Evolutionary conservation across 2,113 vertebrate species (phyloP).

Genomic region (Scalopus aquaticus): DNA sequence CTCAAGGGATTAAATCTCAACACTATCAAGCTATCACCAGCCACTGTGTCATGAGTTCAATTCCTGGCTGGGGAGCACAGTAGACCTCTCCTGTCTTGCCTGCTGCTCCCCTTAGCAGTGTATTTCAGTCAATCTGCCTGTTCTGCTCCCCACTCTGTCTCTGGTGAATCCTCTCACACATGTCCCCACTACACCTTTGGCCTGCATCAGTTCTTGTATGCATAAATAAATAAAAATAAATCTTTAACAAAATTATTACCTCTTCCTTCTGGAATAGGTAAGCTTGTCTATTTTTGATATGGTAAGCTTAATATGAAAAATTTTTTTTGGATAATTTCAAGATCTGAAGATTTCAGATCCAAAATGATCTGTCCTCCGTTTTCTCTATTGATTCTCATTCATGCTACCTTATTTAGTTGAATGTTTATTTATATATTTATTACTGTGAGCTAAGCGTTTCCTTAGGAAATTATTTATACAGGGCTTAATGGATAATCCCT

Average conservation of each 20-base stretch:
- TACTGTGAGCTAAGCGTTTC: not conserved
- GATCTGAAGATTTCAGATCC: not conserved
- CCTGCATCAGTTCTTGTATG: too few species aligned
- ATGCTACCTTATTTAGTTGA: not conserved
- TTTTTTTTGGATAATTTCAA: constrained; percentile 12
- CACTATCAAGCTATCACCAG: too few species aligned
- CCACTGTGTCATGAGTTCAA: too few species aligned
- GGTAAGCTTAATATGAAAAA: not conserved
- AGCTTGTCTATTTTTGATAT: not conserved
- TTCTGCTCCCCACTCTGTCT: too few species aligned
- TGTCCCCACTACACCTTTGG: too few species aligned
- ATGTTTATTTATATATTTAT: not conserved
- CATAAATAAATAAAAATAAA: too few species aligned
- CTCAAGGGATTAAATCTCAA: too few species aligned
- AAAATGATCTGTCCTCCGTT: not conserved
- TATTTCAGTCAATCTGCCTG: too few species aligned
- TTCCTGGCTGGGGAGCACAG: too few species aligned
- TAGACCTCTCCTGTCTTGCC: too few species aligned
- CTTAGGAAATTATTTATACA: constrained; percentile 5
- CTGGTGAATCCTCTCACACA: too few species aligned
- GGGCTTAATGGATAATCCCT: not conserved
- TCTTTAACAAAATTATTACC: not conserved
- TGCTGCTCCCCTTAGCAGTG: too few species aligned
- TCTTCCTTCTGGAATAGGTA: not conserved
- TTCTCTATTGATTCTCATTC: not conserved